These are phyloP conservation scores for Callospermophilus lateralis DNA, from an alignment of 2,113 vertebrate genomes.

Conservation along the genomic window DNA sequence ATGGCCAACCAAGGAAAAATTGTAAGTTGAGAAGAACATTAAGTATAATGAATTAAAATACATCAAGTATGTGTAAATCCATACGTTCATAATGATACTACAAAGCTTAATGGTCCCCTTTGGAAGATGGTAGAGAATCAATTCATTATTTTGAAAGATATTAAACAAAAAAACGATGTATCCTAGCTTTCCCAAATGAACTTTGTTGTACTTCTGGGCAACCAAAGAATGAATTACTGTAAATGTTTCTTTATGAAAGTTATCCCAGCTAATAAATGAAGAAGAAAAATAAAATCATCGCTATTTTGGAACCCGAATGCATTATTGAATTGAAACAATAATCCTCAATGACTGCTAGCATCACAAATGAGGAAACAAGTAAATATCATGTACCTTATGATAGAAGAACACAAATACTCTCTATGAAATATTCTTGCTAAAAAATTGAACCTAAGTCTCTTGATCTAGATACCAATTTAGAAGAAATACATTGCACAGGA, in stretches of 20 bases:
- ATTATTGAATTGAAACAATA: neutral
- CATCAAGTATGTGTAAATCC: neutral
- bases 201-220: neutral
- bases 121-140: conserved; percentile 21
- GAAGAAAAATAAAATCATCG: conserved; percentile 31
- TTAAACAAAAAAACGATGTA: neutral
- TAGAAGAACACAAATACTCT: neutral
- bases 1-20: neutral
- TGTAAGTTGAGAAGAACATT: neutral
- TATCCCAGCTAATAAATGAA: conserved; percentile 5
- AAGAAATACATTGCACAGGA: neutral
- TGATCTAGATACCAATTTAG: neutral
- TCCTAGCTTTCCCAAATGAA: conserved; percentile 39
- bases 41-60: conserved; percentile 22
- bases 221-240: neutral
- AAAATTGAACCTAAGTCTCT: neutral
- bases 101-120: neutral
- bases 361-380: neutral
- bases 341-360: neutral
- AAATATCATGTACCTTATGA: neutral
- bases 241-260: conserved; percentile 17
- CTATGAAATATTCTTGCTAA: conserved; percentile 16
- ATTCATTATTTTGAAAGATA: neutral
- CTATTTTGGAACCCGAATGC: neutral
- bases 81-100: neutral